Percentiles rank a stretch among this genome's conserved stretches.
phyloP scores from a whole-genome alignment of 2,888 invertebrate species.

The Platypus cylindrus region DNA sequence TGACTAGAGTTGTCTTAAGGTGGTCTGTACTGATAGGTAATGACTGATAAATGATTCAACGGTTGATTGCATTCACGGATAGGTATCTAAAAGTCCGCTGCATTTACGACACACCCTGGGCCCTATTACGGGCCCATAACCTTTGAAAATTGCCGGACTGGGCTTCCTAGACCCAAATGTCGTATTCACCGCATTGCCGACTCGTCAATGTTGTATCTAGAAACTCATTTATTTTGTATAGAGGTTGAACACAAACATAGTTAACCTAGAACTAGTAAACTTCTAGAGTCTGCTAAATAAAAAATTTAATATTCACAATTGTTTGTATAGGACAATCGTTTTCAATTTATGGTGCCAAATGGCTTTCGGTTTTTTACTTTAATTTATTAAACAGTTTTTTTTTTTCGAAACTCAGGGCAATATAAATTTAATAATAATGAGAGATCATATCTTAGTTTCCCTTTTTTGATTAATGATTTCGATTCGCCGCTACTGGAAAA shows the following conservation, averaged over 20 bases:
- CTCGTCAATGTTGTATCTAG: conserved; percentile 1
- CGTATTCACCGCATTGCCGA: conserved; percentile 21
- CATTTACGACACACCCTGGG: conserved; percentile 31
- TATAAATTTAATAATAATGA: too few relatives aligned
- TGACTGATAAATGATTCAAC: conserved; percentile 33
- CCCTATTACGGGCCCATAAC: conserved; percentile 33
- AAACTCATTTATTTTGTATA: neutral
- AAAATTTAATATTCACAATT: too few relatives aligned
- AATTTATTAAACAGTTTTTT: too few relatives aligned
- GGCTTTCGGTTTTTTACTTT: too few relatives aligned
- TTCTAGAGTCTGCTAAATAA: too few relatives aligned
- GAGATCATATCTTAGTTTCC: neutral
- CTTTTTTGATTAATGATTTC: neutral
- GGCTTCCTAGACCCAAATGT: conserved; percentile 19
- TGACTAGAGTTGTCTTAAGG: neutral
- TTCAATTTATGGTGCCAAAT: too few relatives aligned
- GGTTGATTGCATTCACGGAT: conserved; percentile 24
- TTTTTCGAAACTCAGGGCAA: too few relatives aligned
- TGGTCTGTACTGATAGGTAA: conserved; percentile 9
- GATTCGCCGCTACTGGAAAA: conserved; percentile 6
- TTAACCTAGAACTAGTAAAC: neutral
- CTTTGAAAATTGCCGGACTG: conserved; percentile 23
- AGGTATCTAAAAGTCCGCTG: conserved; percentile 21
- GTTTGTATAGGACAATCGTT: too few relatives aligned
- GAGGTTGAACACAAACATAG: neutral